phyloP scores from a whole-genome alignment of 2,113 vertebrate species.

The Hiodon alosoides region DNA sequence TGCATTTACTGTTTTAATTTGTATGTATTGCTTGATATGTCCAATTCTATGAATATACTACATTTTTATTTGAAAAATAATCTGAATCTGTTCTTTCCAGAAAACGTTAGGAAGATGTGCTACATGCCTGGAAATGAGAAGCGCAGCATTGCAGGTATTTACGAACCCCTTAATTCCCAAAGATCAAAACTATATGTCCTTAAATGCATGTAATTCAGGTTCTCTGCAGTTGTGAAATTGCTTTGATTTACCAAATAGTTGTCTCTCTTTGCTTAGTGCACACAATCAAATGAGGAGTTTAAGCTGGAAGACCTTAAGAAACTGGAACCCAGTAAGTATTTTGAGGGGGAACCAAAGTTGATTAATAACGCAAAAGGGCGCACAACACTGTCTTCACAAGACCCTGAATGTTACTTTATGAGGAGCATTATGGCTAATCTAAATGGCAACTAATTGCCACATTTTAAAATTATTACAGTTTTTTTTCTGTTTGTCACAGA shows the following conservation, averaged over 20 bases:
- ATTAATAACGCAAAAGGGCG: neutral
- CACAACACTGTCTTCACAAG: neutral
- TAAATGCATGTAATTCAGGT: too few relatives aligned
- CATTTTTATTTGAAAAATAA: too few relatives aligned
- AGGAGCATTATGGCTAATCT: neutral
- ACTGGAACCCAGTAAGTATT: constrained; percentile 81
- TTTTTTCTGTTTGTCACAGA: neutral
- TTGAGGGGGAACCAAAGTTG: neutral
- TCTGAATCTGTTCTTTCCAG: constrained; percentile 51
- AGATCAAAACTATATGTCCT: too few relatives aligned
- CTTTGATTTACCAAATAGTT: neutral
- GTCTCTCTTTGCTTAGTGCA: constrained; percentile 61
- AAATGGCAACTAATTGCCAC: constrained; percentile 23
- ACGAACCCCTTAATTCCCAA: too few relatives aligned
- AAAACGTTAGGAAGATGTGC: constrained; percentile 94
- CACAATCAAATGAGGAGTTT: constrained; percentile 87
- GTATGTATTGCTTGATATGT: too few relatives aligned
- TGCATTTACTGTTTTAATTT: too few relatives aligned
- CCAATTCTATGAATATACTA: too few relatives aligned
- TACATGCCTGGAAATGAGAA: constrained; percentile 94
- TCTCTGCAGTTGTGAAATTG: neutral
- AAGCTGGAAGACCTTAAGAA: constrained; percentile 94
- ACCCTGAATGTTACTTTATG: neutral
- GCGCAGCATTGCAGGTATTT: constrained; percentile 86
- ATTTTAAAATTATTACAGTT: constrained; percentile 9